A percentile compares a stretch with the other conserved stretches of the same genome.
These are phyloP conservation scores for Bufo bufo DNA, from an alignment of 2,113 vertebrate species.

Conservation along the genomic window DNA sequence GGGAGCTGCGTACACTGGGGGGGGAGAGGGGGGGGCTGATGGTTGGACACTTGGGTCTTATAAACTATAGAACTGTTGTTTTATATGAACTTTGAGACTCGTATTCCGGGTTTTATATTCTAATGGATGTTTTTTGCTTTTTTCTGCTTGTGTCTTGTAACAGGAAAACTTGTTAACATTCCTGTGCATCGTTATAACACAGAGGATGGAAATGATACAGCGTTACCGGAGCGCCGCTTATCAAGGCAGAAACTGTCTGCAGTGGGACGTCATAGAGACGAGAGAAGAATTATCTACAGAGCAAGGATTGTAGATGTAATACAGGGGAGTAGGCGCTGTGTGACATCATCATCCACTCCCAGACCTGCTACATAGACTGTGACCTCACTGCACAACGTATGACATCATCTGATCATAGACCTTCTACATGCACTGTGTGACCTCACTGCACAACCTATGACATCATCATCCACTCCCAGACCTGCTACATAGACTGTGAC, in stretches of 20 bases:
- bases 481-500: too few relatives aligned
- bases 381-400: too few relatives aligned
- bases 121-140: not conserved
- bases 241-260: not conserved
- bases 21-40: not conserved
- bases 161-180: constrained; percentile 17
- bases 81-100: not conserved
- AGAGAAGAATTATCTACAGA: too few relatives aligned
- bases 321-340: not conserved
- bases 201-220: not conserved
- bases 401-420: not conserved
- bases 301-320: too few relatives aligned
- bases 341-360: not conserved
- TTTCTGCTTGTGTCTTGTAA: not conserved
- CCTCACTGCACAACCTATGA: not conserved
- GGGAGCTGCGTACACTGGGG: not conserved
- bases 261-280: not conserved
- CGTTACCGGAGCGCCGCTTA: not conserved
- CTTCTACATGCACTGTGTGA: not conserved
- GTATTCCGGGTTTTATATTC: not conserved
- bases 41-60: not conserved
- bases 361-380: too few relatives aligned
- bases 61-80: not conserved
- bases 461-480: too few relatives aligned
- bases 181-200: not conserved